Evolutionary conservation across 2,888 invertebrate species (phyloP), one percentile per base, ranked within the genome.

Genomic region (Limnephilus marmoratus): DNA sequence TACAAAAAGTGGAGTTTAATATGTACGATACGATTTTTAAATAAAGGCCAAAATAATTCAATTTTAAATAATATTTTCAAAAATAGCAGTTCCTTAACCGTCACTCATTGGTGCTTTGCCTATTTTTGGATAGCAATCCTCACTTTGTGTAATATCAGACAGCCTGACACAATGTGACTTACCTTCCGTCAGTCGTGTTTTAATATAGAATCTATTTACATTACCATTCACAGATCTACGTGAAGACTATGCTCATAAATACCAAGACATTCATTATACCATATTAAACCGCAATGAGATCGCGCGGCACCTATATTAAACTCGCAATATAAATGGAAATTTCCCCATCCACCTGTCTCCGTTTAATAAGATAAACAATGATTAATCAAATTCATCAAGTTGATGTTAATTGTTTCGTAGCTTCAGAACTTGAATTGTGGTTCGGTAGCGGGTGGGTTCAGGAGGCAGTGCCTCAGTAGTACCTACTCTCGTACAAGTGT

Each of bases 341-440:
- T 87, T 31, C 49, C 53, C 29, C 53, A 31, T 68, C 49, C 53
- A 87, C 49, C 49, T 53, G 34, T 68, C 87, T 68, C 87, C 24
- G 87, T 49, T 87, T 87, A 87, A 68, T 87, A 53, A 87, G 87
- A 87, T 68, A 87, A 87, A 87, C 87, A 87, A 87, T 87, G 87
- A 87, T 87, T 87, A 87, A 87, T 87, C 87, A 87, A 87, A 87
- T 87, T 34, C 87, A 87, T 87, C 87, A 87, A 87, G 87, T 68
- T 68, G 68, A 87, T 87, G 87, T 87, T 86, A 87, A 87, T 87
- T 87, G 53, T 87, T 87, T 31, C 87, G 68, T 68, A 68, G 87
- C 87, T 87, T 53, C 34, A 37, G 86, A 45, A 45, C 29, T 68
- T 87, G 68, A 34, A 82, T 82, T 31, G 68, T 29, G 87, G 68